Percentiles rank a stretch among this genome's conserved stretches.
phyloP scores from a whole-genome alignment of 2,113 vertebrate genomes.

The Brachyhypopomus gauderio region DNA sequence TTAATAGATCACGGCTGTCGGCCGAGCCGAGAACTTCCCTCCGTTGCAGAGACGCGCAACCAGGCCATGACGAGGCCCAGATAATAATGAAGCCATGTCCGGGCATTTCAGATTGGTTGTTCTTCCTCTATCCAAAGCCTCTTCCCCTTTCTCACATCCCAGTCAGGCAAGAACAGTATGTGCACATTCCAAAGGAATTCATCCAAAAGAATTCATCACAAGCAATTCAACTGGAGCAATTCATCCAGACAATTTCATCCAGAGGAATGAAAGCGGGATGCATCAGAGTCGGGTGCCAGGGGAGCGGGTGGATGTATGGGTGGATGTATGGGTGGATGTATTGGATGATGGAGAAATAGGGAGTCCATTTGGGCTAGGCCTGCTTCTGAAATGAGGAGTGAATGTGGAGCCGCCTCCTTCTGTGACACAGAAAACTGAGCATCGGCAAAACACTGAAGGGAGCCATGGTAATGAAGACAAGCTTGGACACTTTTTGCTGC shows the following conservation, averaged over 20 bases:
- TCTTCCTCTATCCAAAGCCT: constrained; percentile 34
- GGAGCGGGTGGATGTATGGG: background rate
- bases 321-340: constrained; percentile 17
- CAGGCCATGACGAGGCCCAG: constrained; percentile 32
- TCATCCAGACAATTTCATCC: too few species aligned
- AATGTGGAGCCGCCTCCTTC: background rate
- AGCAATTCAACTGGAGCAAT: too few species aligned
- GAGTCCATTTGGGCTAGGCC: background rate
- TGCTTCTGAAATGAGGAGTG: background rate
- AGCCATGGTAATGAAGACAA: constrained; percentile 58
- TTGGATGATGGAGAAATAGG: background rate
- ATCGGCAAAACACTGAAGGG: constrained; percentile 3
- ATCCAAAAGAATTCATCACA: constrained; percentile 11
- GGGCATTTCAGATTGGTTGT: constrained; percentile 38
- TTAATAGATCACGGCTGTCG: constrained; percentile 39
- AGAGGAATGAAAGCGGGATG: constrained; percentile 50
- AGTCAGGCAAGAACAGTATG: constrained; percentile 42
- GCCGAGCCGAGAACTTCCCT: background rate
- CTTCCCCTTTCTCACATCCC: constrained; percentile 3
- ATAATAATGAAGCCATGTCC: constrained; percentile 51
- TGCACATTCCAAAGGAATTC: constrained; percentile 21
- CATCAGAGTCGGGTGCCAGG: constrained; percentile 46
- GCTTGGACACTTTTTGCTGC: constrained; percentile 45
- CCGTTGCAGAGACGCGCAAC: constrained; percentile 37
- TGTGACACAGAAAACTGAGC: background rate